Conservation (phyloP, 2,888 invertebrate species). For the Pterostichus niger region DNA sequence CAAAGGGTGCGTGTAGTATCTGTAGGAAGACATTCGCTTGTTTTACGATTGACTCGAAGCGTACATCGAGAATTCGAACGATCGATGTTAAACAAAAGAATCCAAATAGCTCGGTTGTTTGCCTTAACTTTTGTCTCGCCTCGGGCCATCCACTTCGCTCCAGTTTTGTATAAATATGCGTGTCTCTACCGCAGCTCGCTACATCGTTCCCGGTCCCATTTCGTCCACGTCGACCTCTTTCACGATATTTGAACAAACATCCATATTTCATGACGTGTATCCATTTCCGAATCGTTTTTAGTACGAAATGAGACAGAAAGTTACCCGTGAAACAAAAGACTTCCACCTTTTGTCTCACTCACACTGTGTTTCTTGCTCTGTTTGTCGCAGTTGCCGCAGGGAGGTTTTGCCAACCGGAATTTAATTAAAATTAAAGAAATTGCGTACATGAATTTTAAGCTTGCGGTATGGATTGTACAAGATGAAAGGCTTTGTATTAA, state of each 20-base stretch:
- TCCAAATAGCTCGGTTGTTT: conserved; percentile 57
- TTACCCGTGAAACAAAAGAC: conserved; percentile 58
- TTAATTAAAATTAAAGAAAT: conserved; percentile 58
- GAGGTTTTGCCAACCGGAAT: conserved; percentile 45
- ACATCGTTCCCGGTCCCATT: conserved; percentile 5
- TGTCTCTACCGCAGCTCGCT: conserved; percentile 31
- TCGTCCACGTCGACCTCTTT: conserved; percentile 43
- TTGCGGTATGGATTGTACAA: conserved; percentile 33
- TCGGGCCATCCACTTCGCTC: conserved; percentile 45
- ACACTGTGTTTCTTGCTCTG: conserved; percentile 45
- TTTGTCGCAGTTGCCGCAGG: conserved; percentile 9
- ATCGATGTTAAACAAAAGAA: conserved; percentile 62
- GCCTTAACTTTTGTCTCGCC: conserved; percentile 63
- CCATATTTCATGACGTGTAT: conserved; percentile 64
- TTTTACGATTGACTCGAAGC: conserved; percentile 53
- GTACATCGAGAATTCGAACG: conserved; percentile 20
- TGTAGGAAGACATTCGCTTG: conserved; percentile 39
- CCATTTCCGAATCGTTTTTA: conserved; percentile 64
- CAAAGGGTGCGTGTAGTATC: background rate
- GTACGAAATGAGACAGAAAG: conserved; percentile 61
- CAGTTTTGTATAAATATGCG: conserved; percentile 63
- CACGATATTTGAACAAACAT: conserved; percentile 65
- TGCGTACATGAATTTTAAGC: conserved; percentile 46
- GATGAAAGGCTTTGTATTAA: conserved; percentile 46
- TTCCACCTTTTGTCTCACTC: conserved; percentile 45